Conservation (phyloP, 2,888 invertebrate genomes). For the Nesidiocoris tenuis region DNA sequence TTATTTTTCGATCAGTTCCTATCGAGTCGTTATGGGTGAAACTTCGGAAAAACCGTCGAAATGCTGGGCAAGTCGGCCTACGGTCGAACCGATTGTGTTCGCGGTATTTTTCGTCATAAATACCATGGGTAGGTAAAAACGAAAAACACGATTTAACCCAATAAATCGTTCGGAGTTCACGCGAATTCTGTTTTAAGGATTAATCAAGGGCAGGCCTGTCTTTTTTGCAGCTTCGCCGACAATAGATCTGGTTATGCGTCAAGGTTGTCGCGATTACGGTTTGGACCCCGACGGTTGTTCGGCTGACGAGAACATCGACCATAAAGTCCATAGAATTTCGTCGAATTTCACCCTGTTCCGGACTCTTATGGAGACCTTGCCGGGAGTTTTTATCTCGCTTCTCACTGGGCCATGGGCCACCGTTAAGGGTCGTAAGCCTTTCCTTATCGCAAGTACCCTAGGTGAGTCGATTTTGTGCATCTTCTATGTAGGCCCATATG, state of each 20-base stretch:
- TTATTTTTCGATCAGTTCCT: too few relatives aligned
- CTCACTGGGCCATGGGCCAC: constrained; percentile 28
- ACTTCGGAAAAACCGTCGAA: not conserved
- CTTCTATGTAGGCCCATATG: too few relatives aligned
- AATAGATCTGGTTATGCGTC: constrained; percentile 19
- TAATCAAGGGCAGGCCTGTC: too few relatives aligned
- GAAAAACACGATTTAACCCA: too few relatives aligned
- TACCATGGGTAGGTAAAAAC: not conserved
- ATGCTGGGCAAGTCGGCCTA: not conserved
- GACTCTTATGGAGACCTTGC: constrained; percentile 20
- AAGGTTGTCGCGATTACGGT: not conserved
- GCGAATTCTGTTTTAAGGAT: not conserved
- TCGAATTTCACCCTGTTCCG: not conserved
- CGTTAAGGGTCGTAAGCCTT: constrained; percentile 26
- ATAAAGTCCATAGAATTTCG: constrained; percentile 2
- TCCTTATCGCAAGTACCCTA: not conserved
- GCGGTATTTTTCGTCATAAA: not conserved
- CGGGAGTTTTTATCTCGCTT: constrained; percentile 16
- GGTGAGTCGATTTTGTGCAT: constrained; percentile 7
- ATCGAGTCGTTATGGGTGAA: not conserved
- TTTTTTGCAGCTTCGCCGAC: not conserved
- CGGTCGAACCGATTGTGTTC: constrained; percentile 7
- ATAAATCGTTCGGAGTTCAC: not conserved
- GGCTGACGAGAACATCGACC: not conserved
- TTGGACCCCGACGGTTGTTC: constrained; percentile 1